A percentile compares a stretch with the other conserved stretches of the same genome.
These are phyloP conservation scores for Mirza zaza DNA, from an alignment of 2,113 vertebrate species.

Conservation along the genomic window DNA sequence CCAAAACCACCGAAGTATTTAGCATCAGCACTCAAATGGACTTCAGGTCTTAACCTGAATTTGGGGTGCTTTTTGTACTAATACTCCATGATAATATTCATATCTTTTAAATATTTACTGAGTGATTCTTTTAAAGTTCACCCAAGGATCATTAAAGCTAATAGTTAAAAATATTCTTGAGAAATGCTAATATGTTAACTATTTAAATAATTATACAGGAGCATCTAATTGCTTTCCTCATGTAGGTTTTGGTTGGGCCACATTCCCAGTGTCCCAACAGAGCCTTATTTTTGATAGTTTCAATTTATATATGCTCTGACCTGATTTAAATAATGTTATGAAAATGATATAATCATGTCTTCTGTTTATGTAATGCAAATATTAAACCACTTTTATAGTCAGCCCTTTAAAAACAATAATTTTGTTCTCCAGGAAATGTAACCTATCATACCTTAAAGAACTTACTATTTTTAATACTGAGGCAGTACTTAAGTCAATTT, in stretches of 20 bases:
- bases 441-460: not conserved
- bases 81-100: not conserved
- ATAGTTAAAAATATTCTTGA: not conserved
- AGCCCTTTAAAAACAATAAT: not conserved
- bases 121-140: not conserved
- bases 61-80: not conserved
- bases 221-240: not conserved
- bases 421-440: not conserved
- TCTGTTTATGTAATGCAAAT: not conserved
- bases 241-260: not conserved
- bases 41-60: not conserved
- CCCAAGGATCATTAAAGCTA: not conserved
- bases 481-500: not conserved
- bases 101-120: not conserved
- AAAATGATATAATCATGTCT: constrained; percentile 15
- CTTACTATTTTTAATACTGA: constrained; percentile 38
- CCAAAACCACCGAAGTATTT: not conserved
- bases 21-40: not conserved
- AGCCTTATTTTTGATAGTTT: not conserved
- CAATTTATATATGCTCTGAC: not conserved
- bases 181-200: not conserved
- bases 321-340: not conserved
- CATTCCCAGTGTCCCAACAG: not conserved
- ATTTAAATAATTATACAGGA: not conserved
- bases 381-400: not conserved